Percentiles rank a stretch among this genome's conserved stretches.
Conservation (phyloP, 2,888 invertebrate species). For the Strigamia transsilvanica region DNA sequence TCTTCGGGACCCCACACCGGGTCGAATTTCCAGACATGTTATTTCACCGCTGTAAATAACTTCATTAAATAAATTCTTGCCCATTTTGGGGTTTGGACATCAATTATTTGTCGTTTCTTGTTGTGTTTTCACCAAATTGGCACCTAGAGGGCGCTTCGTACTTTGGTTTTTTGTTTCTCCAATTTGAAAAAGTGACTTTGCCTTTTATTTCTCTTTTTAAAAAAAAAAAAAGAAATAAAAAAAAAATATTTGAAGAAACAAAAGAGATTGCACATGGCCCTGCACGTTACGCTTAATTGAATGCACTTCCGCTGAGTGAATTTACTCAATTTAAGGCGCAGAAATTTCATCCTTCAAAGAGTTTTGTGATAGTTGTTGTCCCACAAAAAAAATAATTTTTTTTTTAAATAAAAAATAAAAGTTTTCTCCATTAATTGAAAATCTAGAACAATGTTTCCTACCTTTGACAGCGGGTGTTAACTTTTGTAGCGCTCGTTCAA, state of each 20-base stretch:
- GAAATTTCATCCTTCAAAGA: neutral
- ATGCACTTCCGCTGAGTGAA: constrained; percentile 35
- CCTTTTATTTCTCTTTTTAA: neutral
- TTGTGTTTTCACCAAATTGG: too few relatives aligned
- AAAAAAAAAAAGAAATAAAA: neutral
- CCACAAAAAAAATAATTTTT: neutral
- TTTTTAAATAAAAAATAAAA: neutral
- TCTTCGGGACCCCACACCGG: neutral
- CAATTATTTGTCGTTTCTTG: too few relatives aligned
- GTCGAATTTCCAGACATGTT: neutral
- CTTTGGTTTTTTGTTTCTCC: neutral
- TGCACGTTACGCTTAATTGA: constrained; percentile 35
- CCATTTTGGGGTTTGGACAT: neutral
- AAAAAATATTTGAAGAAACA: constrained; percentile 18
- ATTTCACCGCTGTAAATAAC: neutral
- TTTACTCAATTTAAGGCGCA: constrained; percentile 16
- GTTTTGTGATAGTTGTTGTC: neutral
- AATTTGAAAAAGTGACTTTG: constrained; percentile 1
- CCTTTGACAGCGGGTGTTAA: neutral
- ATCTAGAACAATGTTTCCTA: neutral
- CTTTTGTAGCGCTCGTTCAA: neutral
- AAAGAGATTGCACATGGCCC: constrained; percentile 31
- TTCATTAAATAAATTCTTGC: neutral
- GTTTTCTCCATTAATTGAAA: neutral
- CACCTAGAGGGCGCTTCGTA: neutral